Evolutionary conservation across 2,888 invertebrate genomes (phyloP), one percentile per base, ranked within the genome.

Genomic region (Athrips mouffetella): DNA sequence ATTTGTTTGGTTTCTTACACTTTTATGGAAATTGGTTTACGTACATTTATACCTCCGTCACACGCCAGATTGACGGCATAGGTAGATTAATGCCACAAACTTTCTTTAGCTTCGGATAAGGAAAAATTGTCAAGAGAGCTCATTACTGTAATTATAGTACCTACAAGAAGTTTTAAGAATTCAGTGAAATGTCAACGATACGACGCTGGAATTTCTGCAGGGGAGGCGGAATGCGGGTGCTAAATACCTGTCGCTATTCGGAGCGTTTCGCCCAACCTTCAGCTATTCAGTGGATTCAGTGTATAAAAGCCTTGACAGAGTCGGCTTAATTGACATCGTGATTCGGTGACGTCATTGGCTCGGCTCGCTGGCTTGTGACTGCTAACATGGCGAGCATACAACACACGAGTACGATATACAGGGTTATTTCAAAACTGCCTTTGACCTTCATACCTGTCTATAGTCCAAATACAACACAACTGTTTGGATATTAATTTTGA

Each of bases 261-360:
- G 37, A 37, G 37, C 37, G 11, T 37, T 37, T n/a, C 37, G 31
- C n/a, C 37, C 37, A 21, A 21, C 37, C 37, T 37, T 18, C 37
- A 37, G 20, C 37, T 10, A 8, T 13, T 15, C 31, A 21, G 5
- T n/a, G 11, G 16, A 31, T 15, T 15, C 33, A 18, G 11, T 37
- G 25, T 25, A 40, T 25, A 40, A 25, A 13, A 40, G 40, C 40
- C 40, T 40, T 37, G 37, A 18, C 18, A 18, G 21, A 37, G 37
- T 37, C 18, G 37, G 25, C 15, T 40, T 40, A 40, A 40, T 40
- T 40, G 40, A 40, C 40, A 40, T 40, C 40, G 40, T 40, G 40
- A 37, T 40, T 23, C 40, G 23, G 40, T 40, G 40, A 40, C 40
- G 40, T 40, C 25, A 40, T 11, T 11, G 21, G 18, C 10, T 18